Evolutionary conservation across 30 jellyfish, hydroid and myxozoan species (phyloP).

Genomic region (Euphysa ruthae): DNA sequence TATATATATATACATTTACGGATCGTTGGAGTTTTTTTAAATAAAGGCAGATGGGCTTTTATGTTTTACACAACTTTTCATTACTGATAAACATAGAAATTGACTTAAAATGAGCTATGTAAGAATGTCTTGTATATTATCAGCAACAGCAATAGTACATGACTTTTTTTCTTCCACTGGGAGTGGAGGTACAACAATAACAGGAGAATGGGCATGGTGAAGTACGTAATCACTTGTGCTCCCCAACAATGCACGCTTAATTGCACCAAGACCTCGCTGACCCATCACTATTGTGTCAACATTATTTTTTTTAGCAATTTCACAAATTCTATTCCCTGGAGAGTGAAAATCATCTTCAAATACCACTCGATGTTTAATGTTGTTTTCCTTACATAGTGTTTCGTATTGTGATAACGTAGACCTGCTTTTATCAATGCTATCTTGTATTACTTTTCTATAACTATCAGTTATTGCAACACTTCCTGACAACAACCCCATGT

Average conservation of each 20-base stretch:
- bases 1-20: no score
- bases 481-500: neutral
- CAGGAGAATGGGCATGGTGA: constrained; percentile 6
- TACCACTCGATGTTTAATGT: neutral
- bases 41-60: no score
- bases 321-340: constrained; percentile 14
- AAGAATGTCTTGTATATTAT: no score
- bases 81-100: no score
- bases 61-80: no score
- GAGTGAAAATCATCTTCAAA: neutral
- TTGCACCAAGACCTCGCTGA: constrained; percentile 6
- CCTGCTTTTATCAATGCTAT: neutral
- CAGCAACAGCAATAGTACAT: no score
- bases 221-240: constrained; percentile 21
- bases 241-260: neutral
- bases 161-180: no score
- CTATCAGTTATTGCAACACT: neutral
- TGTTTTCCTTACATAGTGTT: neutral
- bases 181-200: constrained; percentile 1
- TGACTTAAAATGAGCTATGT: no score
- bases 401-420: neutral
- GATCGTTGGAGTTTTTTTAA: no score
- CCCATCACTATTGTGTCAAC: constrained; percentile 4
- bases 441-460: neutral
- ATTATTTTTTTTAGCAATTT: neutral